A percentile compares a stretch with the other conserved stretches of the same genome.
Evolutionary conservation across 2,113 vertebrate genomes (phyloP).

Genomic region (Machaerirhynchus nigripectus): DNA sequence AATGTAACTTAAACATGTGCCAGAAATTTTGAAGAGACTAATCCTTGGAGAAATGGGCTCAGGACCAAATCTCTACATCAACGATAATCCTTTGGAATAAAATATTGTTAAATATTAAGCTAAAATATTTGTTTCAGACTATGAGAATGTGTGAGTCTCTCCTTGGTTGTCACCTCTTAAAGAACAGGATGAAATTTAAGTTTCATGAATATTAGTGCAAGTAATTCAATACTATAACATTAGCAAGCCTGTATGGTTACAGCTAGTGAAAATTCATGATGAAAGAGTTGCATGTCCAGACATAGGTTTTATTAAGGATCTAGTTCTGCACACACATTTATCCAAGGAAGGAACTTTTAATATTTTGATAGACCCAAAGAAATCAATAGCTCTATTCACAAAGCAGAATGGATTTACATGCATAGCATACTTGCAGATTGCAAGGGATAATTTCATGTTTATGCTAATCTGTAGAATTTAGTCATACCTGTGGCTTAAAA

Average conservation of each 20-base stretch:
- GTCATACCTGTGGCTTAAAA: neutral
- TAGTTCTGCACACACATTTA: neutral
- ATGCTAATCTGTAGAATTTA: neutral
- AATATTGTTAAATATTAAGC: neutral
- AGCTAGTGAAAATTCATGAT: neutral
- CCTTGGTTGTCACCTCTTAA: neutral
- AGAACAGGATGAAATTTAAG: neutral
- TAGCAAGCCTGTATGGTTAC: neutral
- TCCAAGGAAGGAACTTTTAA: neutral
- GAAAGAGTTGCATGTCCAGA: neutral
- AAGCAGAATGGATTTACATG: neutral
- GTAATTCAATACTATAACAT: neutral
- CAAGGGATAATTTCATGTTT: neutral
- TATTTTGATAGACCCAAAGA: neutral
- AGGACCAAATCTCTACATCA: neutral
- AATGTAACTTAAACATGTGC: neutral
- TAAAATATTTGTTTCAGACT: conserved; percentile 2
- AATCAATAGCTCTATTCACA: neutral
- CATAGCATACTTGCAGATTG: neutral
- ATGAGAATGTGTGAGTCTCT: neutral
- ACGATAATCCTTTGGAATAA: neutral
- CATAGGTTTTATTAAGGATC: neutral
- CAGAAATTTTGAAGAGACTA: neutral
- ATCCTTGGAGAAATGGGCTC: neutral
- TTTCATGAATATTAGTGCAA: neutral